A percentile compares a stretch with the other conserved stretches of the same genome.
phyloP scores from a whole-genome alignment of 2,888 invertebrate species.

The Rapana venosa region DNA sequence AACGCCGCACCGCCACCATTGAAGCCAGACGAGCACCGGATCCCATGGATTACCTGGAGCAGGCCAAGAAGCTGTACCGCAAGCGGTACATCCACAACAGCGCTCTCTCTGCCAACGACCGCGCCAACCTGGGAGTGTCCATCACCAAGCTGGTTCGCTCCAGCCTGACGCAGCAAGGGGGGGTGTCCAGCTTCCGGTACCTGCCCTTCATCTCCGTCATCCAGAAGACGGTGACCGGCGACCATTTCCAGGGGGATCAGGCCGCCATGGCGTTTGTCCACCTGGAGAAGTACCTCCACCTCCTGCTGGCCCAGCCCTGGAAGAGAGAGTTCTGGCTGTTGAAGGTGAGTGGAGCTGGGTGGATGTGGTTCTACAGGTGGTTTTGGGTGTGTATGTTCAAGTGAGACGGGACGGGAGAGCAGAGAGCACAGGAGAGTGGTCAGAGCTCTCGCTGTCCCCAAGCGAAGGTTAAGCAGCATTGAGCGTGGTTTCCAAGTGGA shows the following conservation, averaged over 20 bases:
- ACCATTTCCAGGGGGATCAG: slow-evolving; percentile 20
- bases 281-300: slow-evolving; percentile 48
- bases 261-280: slow-evolving; percentile 42
- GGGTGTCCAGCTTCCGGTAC: slow-evolving; percentile 28
- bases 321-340: slow-evolving; percentile 47
- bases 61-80: slow-evolving; percentile 35
- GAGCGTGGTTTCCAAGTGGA: too few relatives aligned
- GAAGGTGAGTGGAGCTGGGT: slow-evolving; percentile 46
- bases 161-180: slow-evolving; percentile 37
- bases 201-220: slow-evolving; percentile 26
- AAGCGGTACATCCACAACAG: slow-evolving; percentile 1
- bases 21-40: background rate
- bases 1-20: too few relatives aligned
- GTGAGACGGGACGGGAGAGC: too few relatives aligned
- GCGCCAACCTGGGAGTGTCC: background rate
- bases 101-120: slow-evolving; percentile 20
- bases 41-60: slow-evolving; percentile 40
- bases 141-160: slow-evolving; percentile 20
- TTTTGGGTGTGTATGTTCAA: too few relatives aligned
- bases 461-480: too few relatives aligned
- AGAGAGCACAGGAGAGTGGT: too few relatives aligned
- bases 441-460: too few relatives aligned
- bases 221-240: slow-evolving; percentile 15
- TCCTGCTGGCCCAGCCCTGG: slow-evolving; percentile 49
- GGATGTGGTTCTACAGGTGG: too few relatives aligned